phyloP scores from a whole-genome alignment of 2,888 invertebrate species.

The Hydropsyche betteni region DNA sequence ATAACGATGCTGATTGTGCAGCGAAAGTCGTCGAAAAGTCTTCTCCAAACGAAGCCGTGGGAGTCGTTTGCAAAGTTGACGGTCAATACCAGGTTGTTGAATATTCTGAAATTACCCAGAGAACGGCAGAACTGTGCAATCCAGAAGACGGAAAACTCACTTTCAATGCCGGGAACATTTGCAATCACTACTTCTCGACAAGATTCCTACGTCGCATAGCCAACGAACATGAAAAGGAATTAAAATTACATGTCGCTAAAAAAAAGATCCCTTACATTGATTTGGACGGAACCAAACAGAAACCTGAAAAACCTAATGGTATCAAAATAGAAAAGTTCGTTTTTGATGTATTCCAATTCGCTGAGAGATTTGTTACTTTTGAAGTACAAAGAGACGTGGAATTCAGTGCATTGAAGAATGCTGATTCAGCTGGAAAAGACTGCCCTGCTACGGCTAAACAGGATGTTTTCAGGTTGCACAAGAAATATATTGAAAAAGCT shows the following conservation, averaged over 20 bases:
- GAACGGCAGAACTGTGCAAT: conserved; percentile 84
- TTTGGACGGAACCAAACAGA: conserved; percentile 72
- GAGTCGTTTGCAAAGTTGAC: conserved; percentile 94
- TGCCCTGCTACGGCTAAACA: conserved; percentile 87
- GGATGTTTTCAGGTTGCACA: conserved; percentile 80
- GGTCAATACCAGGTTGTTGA: conserved; percentile 93
- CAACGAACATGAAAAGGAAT: conserved; percentile 73
- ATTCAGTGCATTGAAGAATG: conserved; percentile 97
- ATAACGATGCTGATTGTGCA: conserved; percentile 91
- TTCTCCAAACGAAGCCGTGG: conserved; percentile 91
- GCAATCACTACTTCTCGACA: conserved; percentile 95
- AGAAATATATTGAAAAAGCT: conserved; percentile 80
- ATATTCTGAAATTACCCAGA: conserved; percentile 93
- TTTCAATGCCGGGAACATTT: conserved; percentile 96
- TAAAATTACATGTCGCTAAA: conserved; percentile 94
- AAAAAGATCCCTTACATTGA: conserved; percentile 95
- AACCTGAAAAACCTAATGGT: conserved; percentile 88
- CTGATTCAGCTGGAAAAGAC: conserved; percentile 86
- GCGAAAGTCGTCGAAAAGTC: conserved; percentile 96
- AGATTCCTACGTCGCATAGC: conserved; percentile 83
- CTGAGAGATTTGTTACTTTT: conserved; percentile 90
- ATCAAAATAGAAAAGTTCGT: conserved; percentile 99
- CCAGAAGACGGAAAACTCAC: conserved; percentile 78
- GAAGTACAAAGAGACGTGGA: conserved; percentile 92
- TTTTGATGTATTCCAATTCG: conserved; percentile 97